Conservation (phyloP, 2,888 invertebrate species). For the Philopedon plagiatum region DNA sequence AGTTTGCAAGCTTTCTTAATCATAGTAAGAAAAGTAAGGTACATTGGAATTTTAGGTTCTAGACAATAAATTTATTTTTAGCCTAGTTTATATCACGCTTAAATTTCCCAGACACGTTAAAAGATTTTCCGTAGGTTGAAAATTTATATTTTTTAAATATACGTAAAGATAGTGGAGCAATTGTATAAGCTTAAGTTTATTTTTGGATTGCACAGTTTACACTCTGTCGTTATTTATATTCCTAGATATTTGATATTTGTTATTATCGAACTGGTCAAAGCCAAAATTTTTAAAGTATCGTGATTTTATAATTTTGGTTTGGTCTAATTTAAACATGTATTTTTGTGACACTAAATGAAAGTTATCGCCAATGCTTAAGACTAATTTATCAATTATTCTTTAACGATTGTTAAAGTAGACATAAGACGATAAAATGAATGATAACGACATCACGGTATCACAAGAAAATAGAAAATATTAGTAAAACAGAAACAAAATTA, state of each 20-base stretch:
- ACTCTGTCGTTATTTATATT: conserved; percentile 17
- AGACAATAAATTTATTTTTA: conserved; percentile 29
- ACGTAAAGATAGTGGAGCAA: conserved; percentile 15
- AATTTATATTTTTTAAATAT: conserved; percentile 22
- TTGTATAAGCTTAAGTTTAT: conserved; percentile 19
- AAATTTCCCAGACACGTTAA: conserved; percentile 29
- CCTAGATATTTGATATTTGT: neutral
- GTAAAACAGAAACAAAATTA: neutral
- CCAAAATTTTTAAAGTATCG: neutral
- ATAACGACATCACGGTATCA: too few species aligned
- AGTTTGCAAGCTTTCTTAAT: neutral
- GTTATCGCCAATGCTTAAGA: too few species aligned
- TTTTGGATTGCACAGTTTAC: conserved; percentile 26
- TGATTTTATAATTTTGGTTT: neutral
- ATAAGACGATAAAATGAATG: too few species aligned
- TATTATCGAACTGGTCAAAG: neutral
- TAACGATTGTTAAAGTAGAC: too few species aligned
- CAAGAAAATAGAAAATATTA: too few species aligned
- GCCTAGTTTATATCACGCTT: conserved; percentile 11
- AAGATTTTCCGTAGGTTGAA: conserved; percentile 13
- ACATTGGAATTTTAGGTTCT: conserved; percentile 20
- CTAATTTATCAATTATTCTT: too few species aligned
- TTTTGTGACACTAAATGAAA: conserved; percentile 2
- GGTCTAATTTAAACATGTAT: neutral
- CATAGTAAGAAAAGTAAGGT: conserved; percentile 4